Evolutionary conservation across 2,113 vertebrate genomes (phyloP).

Genomic region (Pelvicachromis taeniatus): DNA sequence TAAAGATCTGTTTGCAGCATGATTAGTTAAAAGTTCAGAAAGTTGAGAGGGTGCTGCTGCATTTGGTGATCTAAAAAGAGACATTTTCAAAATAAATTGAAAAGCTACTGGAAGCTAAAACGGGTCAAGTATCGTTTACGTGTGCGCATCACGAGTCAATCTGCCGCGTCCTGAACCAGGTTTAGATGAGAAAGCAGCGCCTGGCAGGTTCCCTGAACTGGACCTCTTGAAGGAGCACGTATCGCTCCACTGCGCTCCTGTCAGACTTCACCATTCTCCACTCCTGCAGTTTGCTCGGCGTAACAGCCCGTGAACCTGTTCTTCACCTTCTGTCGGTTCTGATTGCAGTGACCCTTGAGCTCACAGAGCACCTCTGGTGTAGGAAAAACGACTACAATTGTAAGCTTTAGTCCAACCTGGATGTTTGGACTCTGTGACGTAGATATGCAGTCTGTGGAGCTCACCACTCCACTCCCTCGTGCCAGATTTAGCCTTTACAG

Average conservation of each 20-base stretch:
- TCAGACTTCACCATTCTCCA: neutral
- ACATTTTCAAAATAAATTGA: neutral
- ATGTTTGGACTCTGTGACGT: neutral
- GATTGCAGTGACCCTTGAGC: fast-evolving
- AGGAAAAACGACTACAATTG: neutral
- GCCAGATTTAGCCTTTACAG: no score
- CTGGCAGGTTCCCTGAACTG: neutral
- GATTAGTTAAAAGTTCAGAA: neutral
- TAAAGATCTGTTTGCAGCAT: neutral
- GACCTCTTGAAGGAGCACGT: neutral
- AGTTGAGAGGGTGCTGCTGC: neutral
- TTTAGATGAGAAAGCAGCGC: fast-evolving
- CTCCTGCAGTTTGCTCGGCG: neutral
- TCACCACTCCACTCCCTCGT: no score
- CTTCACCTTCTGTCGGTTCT: neutral
- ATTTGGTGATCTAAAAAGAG: neutral
- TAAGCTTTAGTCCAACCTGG: neutral
- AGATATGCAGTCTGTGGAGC: fast-evolving
- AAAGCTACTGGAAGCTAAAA: fast-evolving
- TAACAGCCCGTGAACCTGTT: neutral
- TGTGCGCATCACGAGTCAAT: neutral
- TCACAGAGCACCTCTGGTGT: neutral
- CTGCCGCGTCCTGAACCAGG: neutral
- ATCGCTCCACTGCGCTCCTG: fast-evolving
- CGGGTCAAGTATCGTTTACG: neutral